Percentiles rank a stretch among this genome's conserved stretches.
These are phyloP conservation scores for Seladonia tumulorum DNA, from an alignment of 2,888 invertebrate species.

Conservation along the genomic window DNA sequence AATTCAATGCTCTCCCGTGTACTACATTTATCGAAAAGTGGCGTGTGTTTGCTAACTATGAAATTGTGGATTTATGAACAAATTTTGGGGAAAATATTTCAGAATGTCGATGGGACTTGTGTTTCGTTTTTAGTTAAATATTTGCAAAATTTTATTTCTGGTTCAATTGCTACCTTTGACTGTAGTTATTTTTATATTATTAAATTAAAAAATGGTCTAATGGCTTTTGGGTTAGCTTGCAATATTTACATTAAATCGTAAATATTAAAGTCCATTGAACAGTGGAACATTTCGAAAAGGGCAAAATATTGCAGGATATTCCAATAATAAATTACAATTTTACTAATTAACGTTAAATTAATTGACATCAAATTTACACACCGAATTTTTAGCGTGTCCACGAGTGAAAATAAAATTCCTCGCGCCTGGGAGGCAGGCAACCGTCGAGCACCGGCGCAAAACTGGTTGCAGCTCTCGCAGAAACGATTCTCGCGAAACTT, in stretches of 20 bases:
- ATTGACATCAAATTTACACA: no score
- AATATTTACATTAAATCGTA: no score
- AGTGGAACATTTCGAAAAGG: no score
- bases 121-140: background rate
- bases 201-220: background rate
- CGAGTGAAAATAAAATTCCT: background rate
- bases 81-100: background rate
- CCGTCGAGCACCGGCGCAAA: constrained; percentile 43
- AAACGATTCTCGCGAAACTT: background rate
- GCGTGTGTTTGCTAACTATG: background rate
- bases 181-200: no score
- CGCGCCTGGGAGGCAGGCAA: constrained; percentile 64
- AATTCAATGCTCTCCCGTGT: background rate
- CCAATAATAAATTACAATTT: no score
- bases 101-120: background rate
- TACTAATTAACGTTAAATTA: no score
- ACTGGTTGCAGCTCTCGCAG: constrained; percentile 24
- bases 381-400: background rate
- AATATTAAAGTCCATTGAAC: no score
- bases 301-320: no score
- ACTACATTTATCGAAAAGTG: background rate
- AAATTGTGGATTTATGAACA: background rate
- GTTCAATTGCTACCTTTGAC: background rate
- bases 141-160: background rate
- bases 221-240: no score